Evolutionary conservation across 2,888 invertebrate genomes (phyloP), one percentile per base, ranked within the genome.

Genomic region (Orthosia incerta): DNA sequence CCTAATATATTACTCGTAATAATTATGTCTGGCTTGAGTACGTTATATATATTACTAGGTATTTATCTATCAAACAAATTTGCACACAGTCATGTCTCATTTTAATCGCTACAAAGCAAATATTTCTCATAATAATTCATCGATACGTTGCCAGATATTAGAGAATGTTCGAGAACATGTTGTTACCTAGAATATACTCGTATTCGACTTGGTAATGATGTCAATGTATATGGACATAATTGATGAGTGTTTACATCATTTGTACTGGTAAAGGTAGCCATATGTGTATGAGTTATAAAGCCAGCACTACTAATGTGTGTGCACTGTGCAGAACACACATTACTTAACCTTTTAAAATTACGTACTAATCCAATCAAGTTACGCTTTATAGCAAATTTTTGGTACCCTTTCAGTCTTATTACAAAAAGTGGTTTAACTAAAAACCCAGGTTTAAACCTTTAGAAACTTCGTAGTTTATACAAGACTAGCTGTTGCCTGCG

Each of bases 231-330:
- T 20, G 45, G 51, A 48, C 48, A 63, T 71, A 74, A 70, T 83
- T 83, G 59, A 83, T 74, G 64, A 80, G 23, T 83, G 74, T 74
- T 74, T 79, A 60, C 73, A 26, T 67, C n/a, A 74, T 60, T 69
- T 64, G 51, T 55, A 23, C 45, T 56, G 60, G n/a, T 59, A 56
- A 45, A 45, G 46, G n/a, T 56, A 48, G 31, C 15, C 64, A 39
- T 39, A 39, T 39, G 39, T 39, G 23, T 51, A 26, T 66, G 46
- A 61, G 26, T 74, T 15, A 51, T 56, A 48, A 63, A 60, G 39
- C 51, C 7, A 59, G 60, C 45, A 75, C 16, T 48, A 76, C 56
- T 76, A 76, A 77, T 66, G 67, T 81, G 51, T 75, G 50, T 61
- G 66, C 55, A 51, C 18, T 77, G 61, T 61, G 23, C n/a, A 23